Evolutionary conservation across 2,888 invertebrate species (phyloP).

Genomic region (Nomada lathburiana): DNA sequence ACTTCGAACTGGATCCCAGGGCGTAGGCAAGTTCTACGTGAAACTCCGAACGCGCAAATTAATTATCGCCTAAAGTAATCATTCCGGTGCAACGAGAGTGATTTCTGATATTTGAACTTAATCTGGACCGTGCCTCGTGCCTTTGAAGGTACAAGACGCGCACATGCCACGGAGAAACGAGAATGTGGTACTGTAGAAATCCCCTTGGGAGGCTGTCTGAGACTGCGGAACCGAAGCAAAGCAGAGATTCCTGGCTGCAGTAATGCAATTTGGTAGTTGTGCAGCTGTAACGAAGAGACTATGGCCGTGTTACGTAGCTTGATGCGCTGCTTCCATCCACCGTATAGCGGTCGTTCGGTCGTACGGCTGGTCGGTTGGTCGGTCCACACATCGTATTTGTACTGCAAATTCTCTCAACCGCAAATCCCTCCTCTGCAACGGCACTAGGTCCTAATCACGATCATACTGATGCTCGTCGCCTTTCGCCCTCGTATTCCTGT

Average conservation of each 20-base stretch:
- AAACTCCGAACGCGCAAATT: conserved; percentile 25
- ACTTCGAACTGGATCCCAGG: not conserved
- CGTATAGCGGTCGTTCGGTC: conserved; percentile 56
- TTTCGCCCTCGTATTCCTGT: conserved; percentile 31
- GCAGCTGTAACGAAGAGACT: conserved; percentile 71
- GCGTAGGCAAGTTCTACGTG: conserved; percentile 1
- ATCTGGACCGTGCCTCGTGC: conserved; percentile 6
- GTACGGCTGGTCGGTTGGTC: conserved; percentile 59
- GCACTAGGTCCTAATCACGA: conserved; percentile 67
- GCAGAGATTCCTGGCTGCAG: conserved; percentile 63
- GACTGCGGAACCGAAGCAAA: conserved; percentile 44
- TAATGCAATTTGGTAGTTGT: conserved; percentile 76
- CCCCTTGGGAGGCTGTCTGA: conserved; percentile 57
- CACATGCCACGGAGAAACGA: conserved; percentile 21
- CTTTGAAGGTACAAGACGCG: conserved; percentile 46
- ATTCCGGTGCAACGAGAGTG: conserved; percentile 21
- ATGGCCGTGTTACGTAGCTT: conserved; percentile 63
- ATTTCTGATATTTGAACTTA: conserved; percentile 45
- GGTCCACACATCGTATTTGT: conserved; percentile 76
- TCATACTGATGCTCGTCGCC: conserved; percentile 35
- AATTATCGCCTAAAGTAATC: conserved; percentile 28
- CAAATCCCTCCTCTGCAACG: conserved; percentile 64
- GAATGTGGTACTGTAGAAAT: conserved; percentile 47
- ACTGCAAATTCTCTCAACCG: conserved; percentile 73
- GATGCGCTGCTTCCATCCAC: conserved; percentile 29